phyloP scores from a whole-genome alignment of 1,140 invertebrate genomes.

The Drosophila pectinifera region DNA sequence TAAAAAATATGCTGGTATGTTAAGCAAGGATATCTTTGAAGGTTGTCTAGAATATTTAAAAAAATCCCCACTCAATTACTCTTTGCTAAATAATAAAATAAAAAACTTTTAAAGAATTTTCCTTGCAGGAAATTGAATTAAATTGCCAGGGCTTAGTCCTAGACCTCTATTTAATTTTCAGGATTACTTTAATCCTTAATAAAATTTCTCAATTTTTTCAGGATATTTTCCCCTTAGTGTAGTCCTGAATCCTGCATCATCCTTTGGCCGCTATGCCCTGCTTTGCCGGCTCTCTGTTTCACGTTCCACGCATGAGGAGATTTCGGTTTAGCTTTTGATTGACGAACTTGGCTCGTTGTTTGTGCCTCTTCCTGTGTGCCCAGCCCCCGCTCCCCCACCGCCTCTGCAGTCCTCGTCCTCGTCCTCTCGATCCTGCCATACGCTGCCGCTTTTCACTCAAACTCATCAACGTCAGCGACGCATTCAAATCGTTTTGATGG shows the following conservation, averaged over 20 bases:
- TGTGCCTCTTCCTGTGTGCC: slow-evolving; percentile 39
- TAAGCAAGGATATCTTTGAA: too few species aligned
- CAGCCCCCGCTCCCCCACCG: too few species aligned
- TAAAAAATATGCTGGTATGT: too few species aligned
- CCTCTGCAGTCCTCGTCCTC: background rate
- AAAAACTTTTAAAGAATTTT: too few species aligned
- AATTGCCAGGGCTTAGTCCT: too few species aligned
- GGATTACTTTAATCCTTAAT: too few species aligned
- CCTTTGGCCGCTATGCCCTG: slow-evolving; percentile 63
- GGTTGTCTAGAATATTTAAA: too few species aligned
- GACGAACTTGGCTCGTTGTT: slow-evolving; percentile 75
- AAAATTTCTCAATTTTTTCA: background rate
- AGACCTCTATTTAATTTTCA: too few species aligned
- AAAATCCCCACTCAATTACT: too few species aligned
- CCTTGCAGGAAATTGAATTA: too few species aligned
- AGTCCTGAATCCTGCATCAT: slow-evolving; percentile 36
- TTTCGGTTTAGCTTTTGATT: slow-evolving; percentile 83
- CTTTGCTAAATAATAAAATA: too few species aligned
- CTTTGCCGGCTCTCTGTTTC: slow-evolving; percentile 22
- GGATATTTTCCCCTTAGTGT: background rate
- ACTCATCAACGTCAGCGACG: slow-evolving; percentile 84
- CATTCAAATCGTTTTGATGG: slow-evolving; percentile 84
- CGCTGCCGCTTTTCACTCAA: slow-evolving; percentile 78
- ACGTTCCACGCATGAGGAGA: slow-evolving; percentile 75
- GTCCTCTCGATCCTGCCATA: slow-evolving; percentile 13